These are phyloP conservation scores for Campaea margaritaria DNA, from an alignment of 2,888 invertebrate genomes.

Conservation along the genomic window DNA sequence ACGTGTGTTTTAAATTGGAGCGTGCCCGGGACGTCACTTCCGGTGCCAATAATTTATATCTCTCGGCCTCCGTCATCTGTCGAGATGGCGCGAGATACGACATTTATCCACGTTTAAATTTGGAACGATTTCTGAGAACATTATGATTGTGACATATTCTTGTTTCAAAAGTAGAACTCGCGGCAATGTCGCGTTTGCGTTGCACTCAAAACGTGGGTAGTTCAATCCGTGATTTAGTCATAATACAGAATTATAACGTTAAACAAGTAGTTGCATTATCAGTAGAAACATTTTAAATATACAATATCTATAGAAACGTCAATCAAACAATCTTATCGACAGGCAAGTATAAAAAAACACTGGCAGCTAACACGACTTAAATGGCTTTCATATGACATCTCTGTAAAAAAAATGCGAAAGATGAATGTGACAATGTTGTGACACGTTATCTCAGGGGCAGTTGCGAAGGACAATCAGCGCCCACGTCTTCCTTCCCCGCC, in stretches of 20 bases:
- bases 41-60: slow-evolving; percentile 83
- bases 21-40: slow-evolving; percentile 81
- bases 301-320: slow-evolving; percentile 19
- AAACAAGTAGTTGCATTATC: not conserved
- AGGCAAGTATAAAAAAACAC: slow-evolving; percentile 14
- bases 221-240: not conserved
- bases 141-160: slow-evolving; percentile 71
- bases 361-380: slow-evolving; percentile 26
- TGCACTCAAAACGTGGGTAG: slow-evolving; percentile 9
- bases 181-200: slow-evolving; percentile 13
- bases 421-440: slow-evolving; percentile 61
- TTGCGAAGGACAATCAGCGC: slow-evolving; percentile 74
- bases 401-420: slow-evolving; percentile 41
- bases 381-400: slow-evolving; percentile 24
- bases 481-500: slow-evolving; percentile 68
- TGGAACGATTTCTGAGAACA: slow-evolving; percentile 75
- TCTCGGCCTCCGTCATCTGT: slow-evolving; percentile 78
- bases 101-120: slow-evolving; percentile 78
- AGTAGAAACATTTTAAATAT: not conserved
- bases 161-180: slow-evolving; percentile 42
- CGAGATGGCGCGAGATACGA: slow-evolving; percentile 78
- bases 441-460: slow-evolving; percentile 66
- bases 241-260: not conserved
- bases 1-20: slow-evolving; percentile 78
- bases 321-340: slow-evolving; percentile 22